Percentiles rank a stretch among this genome's conserved stretches.
These are phyloP conservation scores for Actinopyga echinites DNA, from an alignment of 53 echinoderm and acorn worm genomes.

Conservation along the genomic window DNA sequence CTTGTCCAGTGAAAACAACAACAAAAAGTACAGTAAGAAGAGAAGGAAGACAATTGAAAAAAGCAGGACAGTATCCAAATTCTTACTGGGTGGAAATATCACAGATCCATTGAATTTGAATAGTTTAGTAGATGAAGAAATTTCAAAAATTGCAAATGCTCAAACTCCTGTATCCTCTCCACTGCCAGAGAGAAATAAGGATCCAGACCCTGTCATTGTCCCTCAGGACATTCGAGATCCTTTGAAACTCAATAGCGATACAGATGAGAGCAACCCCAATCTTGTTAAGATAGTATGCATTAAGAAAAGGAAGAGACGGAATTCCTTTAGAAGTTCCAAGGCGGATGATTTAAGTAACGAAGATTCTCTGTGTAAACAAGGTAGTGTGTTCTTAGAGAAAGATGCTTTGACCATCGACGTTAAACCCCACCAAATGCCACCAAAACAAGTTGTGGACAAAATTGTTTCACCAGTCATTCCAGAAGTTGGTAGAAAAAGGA, in stretches of 20 bases:
- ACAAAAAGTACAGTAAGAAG: conserved; percentile 55
- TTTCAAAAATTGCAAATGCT: conserved; percentile 70
- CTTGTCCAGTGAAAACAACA: conserved; percentile 22
- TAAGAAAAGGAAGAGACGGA: conserved; percentile 75
- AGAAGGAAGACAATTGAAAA: conserved; percentile 79
- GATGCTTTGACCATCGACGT: background rate
- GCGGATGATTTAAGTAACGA: conserved; percentile 1
- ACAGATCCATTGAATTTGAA: conserved; percentile 93
- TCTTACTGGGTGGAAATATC: conserved; percentile 83
- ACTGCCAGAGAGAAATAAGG: conserved; percentile 79
- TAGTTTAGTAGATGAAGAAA: conserved; percentile 79
- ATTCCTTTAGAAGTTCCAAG: conserved; percentile 19
- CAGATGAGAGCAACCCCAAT: conserved; percentile 57
- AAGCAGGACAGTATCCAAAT: conserved; percentile 59
- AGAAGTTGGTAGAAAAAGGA: conserved; percentile 65
- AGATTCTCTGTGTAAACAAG: background rate
- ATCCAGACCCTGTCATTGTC: conserved; percentile 90
- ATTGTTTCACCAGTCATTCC: conserved; percentile 97
- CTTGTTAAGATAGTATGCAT: conserved; percentile 63
- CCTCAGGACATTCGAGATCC: conserved; percentile 86
- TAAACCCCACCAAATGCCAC: background rate
- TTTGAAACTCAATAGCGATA: conserved; percentile 77
- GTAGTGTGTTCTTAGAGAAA: background rate
- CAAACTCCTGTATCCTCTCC: conserved; percentile 83
- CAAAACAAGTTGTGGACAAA: conserved; percentile 70